Conservation (phyloP, 2,888 invertebrate genomes). For the Anthophora plumipes region DNA sequence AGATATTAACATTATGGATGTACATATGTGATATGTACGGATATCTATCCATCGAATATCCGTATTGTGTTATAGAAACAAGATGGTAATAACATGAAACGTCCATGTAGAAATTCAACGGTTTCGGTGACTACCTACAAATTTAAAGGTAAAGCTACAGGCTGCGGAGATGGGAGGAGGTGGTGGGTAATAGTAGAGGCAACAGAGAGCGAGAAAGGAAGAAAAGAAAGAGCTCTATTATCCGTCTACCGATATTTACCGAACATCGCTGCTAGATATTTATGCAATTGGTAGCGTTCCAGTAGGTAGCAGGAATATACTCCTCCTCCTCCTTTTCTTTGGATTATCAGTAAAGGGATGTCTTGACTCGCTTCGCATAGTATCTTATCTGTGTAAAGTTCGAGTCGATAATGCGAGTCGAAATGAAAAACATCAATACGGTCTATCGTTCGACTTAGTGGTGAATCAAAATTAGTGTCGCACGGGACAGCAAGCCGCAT, state of each 20-base stretch:
- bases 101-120: too few relatives aligned
- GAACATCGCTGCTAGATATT: background rate
- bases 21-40: too few relatives aligned
- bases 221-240: too few relatives aligned
- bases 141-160: too few relatives aligned
- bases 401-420: slow-evolving; percentile 58
- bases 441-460: slow-evolving; percentile 31
- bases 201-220: too few relatives aligned
- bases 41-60: too few relatives aligned
- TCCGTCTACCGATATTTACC: background rate
- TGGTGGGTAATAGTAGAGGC: too few relatives aligned
- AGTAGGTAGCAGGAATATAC: slow-evolving; percentile 26
- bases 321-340: slow-evolving; percentile 49
- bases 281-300: slow-evolving; percentile 11
- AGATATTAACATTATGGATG: too few relatives aligned
- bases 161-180: too few relatives aligned
- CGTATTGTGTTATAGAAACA: too few relatives aligned
- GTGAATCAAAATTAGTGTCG: slow-evolving; percentile 68
- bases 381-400: slow-evolving; percentile 68
- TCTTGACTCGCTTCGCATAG: slow-evolving; percentile 55
- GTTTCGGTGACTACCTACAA: too few relatives aligned
- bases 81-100: background rate
- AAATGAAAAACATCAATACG: slow-evolving; percentile 61
- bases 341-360: slow-evolving; percentile 58
- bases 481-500: slow-evolving; percentile 60